Evolutionary conservation across 2,113 vertebrate species (phyloP).

Genomic region (Ranitomeya imitator): DNA sequence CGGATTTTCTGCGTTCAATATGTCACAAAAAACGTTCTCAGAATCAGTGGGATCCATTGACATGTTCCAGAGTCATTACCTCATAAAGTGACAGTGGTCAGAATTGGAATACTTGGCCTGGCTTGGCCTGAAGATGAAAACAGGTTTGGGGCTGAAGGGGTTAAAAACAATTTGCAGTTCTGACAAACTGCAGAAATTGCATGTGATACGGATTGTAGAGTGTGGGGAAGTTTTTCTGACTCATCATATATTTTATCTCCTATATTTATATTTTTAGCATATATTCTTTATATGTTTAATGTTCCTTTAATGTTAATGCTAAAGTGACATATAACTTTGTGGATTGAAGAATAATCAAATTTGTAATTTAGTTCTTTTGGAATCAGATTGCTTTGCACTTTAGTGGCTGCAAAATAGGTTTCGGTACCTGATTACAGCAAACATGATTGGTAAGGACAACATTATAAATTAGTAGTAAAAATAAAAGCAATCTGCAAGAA

Average conservation of each 20-base stretch:
- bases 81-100: too few species aligned
- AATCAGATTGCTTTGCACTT: background rate
- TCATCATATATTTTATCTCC: too few species aligned
- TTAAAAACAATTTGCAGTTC: too few species aligned
- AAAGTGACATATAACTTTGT: background rate
- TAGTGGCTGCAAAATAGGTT: background rate
- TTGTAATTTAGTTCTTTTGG: background rate
- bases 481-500: background rate
- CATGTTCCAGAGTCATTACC: too few species aligned
- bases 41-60: too few species aligned
- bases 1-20: too few species aligned
- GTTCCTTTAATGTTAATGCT: background rate
- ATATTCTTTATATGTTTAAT: background rate
- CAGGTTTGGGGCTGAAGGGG: too few species aligned
- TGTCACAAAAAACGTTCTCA: too few species aligned
- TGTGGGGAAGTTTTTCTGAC: background rate
- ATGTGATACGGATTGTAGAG: background rate
- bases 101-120: too few species aligned
- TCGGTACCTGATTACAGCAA: background rate
- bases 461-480: background rate
- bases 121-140: too few species aligned
- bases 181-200: too few species aligned
- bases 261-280: background rate
- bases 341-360: background rate
- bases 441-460: background rate